Evolutionary conservation across 2,797 vertebrate species (phyloP).

Genomic region (Enteromius thamalakanensis): DNA sequence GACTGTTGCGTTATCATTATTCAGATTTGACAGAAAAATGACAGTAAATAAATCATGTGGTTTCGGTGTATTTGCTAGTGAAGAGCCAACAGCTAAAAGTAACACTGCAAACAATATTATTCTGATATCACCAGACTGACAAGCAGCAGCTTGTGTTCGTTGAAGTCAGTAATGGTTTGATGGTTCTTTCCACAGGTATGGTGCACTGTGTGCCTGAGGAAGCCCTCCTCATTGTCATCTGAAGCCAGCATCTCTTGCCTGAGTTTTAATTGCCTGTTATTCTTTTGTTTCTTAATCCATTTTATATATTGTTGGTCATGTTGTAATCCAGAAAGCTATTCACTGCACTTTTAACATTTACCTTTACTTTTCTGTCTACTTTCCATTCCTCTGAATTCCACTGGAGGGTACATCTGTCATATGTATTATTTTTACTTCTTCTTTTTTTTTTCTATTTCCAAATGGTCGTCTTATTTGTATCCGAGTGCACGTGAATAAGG

Average conservation of each 20-base stretch:
- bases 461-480: neutral
- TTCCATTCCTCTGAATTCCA: slow-evolving; percentile 6
- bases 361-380: neutral
- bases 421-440: neutral
- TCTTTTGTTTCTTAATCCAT: neutral
- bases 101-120: neutral
- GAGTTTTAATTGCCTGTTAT: slow-evolving; percentile 2
- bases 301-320: neutral
- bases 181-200: slow-evolving; percentile 52
- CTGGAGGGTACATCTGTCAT: neutral
- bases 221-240: neutral
- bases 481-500: neutral
- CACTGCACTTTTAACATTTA: neutral
- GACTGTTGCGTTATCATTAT: neutral
- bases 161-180: slow-evolving; percentile 2
- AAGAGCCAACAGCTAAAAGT: neutral
- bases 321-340: neutral
- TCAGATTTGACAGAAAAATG: neutral
- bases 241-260: slow-evolving; percentile 24
- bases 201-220: slow-evolving; percentile 62
- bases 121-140: neutral
- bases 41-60: neutral
- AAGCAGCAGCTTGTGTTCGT: neutral
- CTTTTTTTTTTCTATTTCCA: neutral
- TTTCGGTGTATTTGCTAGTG: neutral